Percentiles rank a stretch among this genome's conserved stretches.
Conservation (phyloP, 1,140 invertebrate genomes). For the Patella vulgata region DNA sequence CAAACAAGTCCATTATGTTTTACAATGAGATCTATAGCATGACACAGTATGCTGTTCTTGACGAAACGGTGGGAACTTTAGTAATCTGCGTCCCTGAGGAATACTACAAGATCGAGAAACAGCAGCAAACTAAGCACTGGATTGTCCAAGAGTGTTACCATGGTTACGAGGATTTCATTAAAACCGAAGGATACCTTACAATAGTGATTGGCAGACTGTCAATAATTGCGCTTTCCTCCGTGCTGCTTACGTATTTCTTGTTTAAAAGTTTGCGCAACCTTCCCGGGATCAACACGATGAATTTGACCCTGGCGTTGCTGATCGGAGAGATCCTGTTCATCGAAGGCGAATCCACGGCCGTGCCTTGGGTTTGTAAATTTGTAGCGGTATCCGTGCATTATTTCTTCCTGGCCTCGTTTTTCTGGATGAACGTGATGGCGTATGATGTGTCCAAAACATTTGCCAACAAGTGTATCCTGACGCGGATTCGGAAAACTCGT, state of each 20-base stretch:
- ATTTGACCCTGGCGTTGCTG: slow-evolving; percentile 68
- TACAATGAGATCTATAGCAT: slow-evolving; percentile 38
- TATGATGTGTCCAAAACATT: slow-evolving; percentile 76
- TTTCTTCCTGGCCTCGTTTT: slow-evolving; percentile 71
- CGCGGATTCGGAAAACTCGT: slow-evolving; percentile 38
- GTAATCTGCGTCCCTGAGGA: slow-evolving; percentile 47
- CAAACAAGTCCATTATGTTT: slow-evolving; percentile 43
- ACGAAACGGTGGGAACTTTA: slow-evolving; percentile 29
- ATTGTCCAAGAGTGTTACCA: slow-evolving; percentile 29
- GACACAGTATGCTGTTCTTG: slow-evolving; percentile 42
- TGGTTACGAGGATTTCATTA: slow-evolving; percentile 27
- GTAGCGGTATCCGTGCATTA: slow-evolving; percentile 70
- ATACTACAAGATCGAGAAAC: slow-evolving; percentile 12
- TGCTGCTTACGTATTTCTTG: slow-evolving; percentile 65
- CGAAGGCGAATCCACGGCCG: slow-evolving; percentile 35
- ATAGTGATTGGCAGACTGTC: slow-evolving; percentile 55
- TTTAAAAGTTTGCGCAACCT: slow-evolving; percentile 69
- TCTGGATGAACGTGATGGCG: slow-evolving; percentile 74
- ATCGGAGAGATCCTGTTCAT: slow-evolving; percentile 69
- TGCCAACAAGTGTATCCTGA: slow-evolving; percentile 54
- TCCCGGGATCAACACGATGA: slow-evolving; percentile 70
- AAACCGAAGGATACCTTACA: slow-evolving; percentile 50
- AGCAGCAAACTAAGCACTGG: neutral
- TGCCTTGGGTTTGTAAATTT: slow-evolving; percentile 45
- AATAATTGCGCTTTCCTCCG: slow-evolving; percentile 45